These are phyloP conservation scores for Acanthurus lineatus DNA, from an alignment of 2,797 vertebrate species.

Conservation along the genomic window DNA sequence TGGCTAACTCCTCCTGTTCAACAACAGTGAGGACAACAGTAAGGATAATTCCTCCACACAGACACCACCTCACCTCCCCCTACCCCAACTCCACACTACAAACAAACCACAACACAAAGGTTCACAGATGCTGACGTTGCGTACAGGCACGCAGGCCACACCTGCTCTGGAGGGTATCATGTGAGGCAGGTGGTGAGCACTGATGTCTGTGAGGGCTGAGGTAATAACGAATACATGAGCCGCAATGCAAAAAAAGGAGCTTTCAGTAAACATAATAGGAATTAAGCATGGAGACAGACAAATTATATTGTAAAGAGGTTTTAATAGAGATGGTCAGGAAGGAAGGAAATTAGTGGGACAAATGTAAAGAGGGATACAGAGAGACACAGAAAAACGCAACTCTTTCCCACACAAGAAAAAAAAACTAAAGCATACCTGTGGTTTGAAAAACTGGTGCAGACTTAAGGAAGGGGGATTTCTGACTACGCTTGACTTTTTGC, in stretches of 20 bases:
- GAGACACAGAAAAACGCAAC: slow-evolving; percentile 22
- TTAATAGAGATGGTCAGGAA: slow-evolving; percentile 1
- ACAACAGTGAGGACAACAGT: slow-evolving; percentile 57
- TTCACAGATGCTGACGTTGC: slow-evolving; percentile 65
- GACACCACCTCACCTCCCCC: slow-evolving; percentile 1
- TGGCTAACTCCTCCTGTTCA: slow-evolving; percentile 91
- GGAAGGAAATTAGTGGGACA: slow-evolving; percentile 25
- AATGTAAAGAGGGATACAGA: slow-evolving; percentile 14
- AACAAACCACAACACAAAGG: slow-evolving; percentile 76
- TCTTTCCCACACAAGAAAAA: slow-evolving; percentile 43
- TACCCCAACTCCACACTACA: slow-evolving; percentile 50
- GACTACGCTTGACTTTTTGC: slow-evolving; percentile 37
- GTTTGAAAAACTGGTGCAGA: slow-evolving; percentile 63
- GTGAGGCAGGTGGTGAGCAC: slow-evolving; percentile 41
- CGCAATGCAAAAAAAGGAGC: slow-evolving; percentile 5
- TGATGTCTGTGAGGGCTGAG: slow-evolving; percentile 18
- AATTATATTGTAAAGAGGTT: slow-evolving; percentile 18
- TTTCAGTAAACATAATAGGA: slow-evolving; percentile 32
- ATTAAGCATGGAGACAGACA: slow-evolving; percentile 33
- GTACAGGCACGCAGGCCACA: slow-evolving; percentile 54
- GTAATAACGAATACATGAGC: slow-evolving; percentile 25
- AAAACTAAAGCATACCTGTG: slow-evolving; percentile 76
- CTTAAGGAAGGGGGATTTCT: slow-evolving; percentile 36
- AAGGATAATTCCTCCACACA: slow-evolving; percentile 41
- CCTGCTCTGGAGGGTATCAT: slow-evolving; percentile 54